Base-by-base conservation (phyloP, 2,888 invertebrate genomes). In the Eupithecia insigniata region DNA sequence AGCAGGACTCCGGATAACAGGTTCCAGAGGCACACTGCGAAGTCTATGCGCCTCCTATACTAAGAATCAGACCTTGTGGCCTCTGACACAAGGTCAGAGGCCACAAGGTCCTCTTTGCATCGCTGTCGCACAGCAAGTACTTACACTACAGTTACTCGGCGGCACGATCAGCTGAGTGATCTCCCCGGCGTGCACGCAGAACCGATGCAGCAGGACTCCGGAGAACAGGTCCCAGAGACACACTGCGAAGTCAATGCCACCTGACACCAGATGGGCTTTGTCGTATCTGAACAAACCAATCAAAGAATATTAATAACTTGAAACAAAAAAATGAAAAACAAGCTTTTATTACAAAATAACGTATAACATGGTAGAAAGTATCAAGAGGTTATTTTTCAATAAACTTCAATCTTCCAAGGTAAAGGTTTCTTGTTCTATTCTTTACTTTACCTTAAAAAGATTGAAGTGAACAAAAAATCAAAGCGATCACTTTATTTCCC, bases 141-240 rank as follows among this genome's bases (percentile, higher is more conserved):
- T 95, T 89, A 97, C 97, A 87, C 97, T 98, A 84, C 97, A 97
- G 78, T 97, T 98, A 77, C 97, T 97, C 0, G 99, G 99, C 22
- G 99, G 99, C 7, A 99, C 98, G 69, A 99, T 94, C 2, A 99
- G 95, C 89, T 99, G 98, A 0, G 98, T 97, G 18, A 99, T 98
- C 93, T 99, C 99, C 0, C 99, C 99, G 0, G 99, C 99, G 89
- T 99, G 99, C 0, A 99, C 99, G 84, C 99, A 99, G 94, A 99
- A 99, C 6, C 99, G 96, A 87, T 99, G 98, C 70, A 99, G 92
- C 55, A 99, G 91, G 1, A 96, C 96, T 3, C 99, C 99, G 43
- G 97, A 97, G 85, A 97, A 98, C 79, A 99, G 93, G 87, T 99
- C 99, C 99, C 99, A 99, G 0, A 99, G 94, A 81, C 98, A 98